A percentile compares a stretch with the other conserved stretches of the same genome.
Conservation (phyloP, 2,888 invertebrate genomes). For the Eudemis profundana region DNA sequence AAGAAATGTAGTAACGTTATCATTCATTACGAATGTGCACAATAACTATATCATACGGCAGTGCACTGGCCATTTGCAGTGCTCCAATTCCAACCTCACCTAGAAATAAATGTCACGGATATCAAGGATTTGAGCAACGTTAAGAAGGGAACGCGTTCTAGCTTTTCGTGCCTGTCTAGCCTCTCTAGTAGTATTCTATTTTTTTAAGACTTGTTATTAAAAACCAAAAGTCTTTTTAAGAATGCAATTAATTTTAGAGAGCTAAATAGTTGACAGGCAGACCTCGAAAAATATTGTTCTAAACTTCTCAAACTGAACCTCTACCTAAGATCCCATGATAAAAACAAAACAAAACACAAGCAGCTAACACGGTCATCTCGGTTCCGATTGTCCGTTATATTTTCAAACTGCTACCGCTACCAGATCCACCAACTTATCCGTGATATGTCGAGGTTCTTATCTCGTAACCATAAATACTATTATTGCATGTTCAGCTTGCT, state of each 20-base stretch:
- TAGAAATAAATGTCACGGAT: slow-evolving; percentile 26
- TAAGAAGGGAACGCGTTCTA: not conserved
- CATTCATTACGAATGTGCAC: slow-evolving; percentile 26
- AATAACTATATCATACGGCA: slow-evolving; percentile 7
- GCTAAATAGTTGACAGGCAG: too few relatives aligned
- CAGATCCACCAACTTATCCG: slow-evolving; percentile 10
- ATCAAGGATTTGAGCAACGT: slow-evolving; percentile 3
- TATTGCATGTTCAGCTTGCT: not conserved
- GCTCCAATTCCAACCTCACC: slow-evolving; percentile 25
- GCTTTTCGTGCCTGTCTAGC: too few relatives aligned
- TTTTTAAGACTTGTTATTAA: too few relatives aligned
- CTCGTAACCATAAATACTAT: not conserved
- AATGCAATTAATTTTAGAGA: too few relatives aligned
- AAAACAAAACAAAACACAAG: slow-evolving; percentile 31
- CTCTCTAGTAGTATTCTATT: too few relatives aligned
- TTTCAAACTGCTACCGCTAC: slow-evolving; percentile 27
- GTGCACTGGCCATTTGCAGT: slow-evolving; percentile 15
- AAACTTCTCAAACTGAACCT: not conserved
- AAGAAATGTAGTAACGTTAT: slow-evolving; percentile 12
- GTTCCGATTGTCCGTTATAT: slow-evolving; percentile 28
- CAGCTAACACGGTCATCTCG: slow-evolving; percentile 33
- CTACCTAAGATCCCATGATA: slow-evolving; percentile 12
- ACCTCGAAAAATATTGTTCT: too few relatives aligned
- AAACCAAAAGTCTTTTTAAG: too few relatives aligned
- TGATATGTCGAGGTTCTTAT: slow-evolving; percentile 7